Conservation (phyloP, 2,888 invertebrate genomes). For the Rhopalosiphum nymphaeae region DNA sequence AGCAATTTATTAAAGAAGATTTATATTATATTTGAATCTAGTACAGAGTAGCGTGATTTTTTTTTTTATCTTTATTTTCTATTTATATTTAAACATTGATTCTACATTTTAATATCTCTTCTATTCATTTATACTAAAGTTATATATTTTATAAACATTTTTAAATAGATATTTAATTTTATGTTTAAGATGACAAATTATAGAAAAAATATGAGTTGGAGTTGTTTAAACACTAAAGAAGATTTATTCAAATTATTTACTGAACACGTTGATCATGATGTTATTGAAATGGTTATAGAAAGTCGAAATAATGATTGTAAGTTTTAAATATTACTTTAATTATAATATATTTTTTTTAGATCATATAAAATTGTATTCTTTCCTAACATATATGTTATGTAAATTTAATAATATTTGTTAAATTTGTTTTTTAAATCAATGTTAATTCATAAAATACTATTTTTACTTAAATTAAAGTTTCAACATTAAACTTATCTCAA, state of each 20-base stretch:
- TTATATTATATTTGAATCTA: background rate
- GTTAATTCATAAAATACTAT: background rate
- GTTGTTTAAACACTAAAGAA: slow-evolving; percentile 34
- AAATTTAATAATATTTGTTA: background rate
- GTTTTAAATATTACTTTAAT: slow-evolving; percentile 57
- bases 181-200: slow-evolving; percentile 29
- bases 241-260: slow-evolving; percentile 68
- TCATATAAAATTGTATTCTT: background rate
- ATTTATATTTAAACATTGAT: background rate
- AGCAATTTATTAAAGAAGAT: background rate
- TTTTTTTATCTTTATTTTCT: background rate
- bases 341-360: background rate
- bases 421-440: background rate
- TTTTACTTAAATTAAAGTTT: background rate
- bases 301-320: slow-evolving; percentile 69
- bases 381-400: background rate
- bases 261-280: slow-evolving; percentile 68
- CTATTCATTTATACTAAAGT: background rate
- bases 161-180: background rate
- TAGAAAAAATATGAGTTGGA: background rate
- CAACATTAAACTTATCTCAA: background rate
- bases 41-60: background rate
- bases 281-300: slow-evolving; percentile 69
- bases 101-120: background rate
- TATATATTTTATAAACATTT: background rate